A percentile compares a stretch with the other conserved stretches of the same genome.
phyloP scores from a whole-genome alignment of 2,888 invertebrate genomes.

The Omphaloscelis lunosa region DNA sequence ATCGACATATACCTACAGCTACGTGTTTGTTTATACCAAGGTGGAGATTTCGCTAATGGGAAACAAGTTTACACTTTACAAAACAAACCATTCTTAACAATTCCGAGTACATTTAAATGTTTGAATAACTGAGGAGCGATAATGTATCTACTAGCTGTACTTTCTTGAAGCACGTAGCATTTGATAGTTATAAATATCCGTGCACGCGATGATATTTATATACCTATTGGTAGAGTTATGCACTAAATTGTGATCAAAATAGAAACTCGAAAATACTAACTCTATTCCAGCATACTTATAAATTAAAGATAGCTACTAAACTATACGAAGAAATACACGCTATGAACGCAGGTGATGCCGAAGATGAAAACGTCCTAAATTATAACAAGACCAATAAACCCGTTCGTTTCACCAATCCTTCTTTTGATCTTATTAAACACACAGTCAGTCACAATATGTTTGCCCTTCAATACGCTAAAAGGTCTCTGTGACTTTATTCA shows the following conservation, averaged over 20 bases:
- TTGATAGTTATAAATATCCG: constrained; percentile 53
- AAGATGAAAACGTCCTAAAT: constrained; percentile 30
- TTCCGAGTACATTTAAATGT: constrained; percentile 38
- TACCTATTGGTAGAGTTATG: constrained; percentile 48
- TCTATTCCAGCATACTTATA: constrained; percentile 8
- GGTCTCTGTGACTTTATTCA: constrained; percentile 62
- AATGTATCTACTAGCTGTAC: constrained; percentile 38
- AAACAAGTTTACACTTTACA: constrained; percentile 32
- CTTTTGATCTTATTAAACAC: constrained; percentile 56
- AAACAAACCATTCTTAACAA: constrained; percentile 34
- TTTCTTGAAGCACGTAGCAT: constrained; percentile 57
- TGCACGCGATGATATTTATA: constrained; percentile 52
- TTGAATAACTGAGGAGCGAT: constrained; percentile 41
- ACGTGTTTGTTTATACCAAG: constrained; percentile 47
- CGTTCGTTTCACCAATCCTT: constrained; percentile 50
- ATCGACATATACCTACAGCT: constrained; percentile 42
- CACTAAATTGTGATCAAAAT: constrained; percentile 51
- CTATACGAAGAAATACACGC: constrained; percentile 10
- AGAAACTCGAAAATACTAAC: constrained; percentile 34
- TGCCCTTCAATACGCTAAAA: constrained; percentile 62
- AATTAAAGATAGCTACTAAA: neutral
- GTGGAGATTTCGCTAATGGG: constrained; percentile 51
- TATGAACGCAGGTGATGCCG: constrained; percentile 7
- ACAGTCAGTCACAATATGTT: constrained; percentile 50
- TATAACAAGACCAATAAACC: constrained; percentile 32